phyloP scores from a whole-genome alignment of 2,797 vertebrate species.

The Botia kubotai region DNA sequence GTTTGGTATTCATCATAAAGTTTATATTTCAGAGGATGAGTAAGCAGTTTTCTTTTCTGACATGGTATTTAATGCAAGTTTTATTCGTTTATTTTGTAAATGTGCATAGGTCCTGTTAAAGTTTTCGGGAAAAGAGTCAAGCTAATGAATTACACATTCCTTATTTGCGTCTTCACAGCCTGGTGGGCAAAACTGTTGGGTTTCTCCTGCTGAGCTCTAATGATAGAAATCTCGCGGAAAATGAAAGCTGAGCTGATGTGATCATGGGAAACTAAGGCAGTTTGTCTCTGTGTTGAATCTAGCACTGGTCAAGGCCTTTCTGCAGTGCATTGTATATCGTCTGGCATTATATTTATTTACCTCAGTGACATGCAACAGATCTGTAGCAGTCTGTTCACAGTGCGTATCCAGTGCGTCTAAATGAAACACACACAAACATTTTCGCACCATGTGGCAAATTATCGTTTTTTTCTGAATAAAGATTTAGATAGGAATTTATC shows the following conservation, averaged over 20 bases:
- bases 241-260: not conserved
- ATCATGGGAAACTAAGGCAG: not conserved
- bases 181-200: constrained; percentile 33
- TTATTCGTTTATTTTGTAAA: not conserved
- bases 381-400: not conserved
- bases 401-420: not conserved
- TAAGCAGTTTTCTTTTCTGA: not conserved
- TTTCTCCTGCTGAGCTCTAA: constrained; percentile 47
- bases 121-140: constrained; percentile 28
- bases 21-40: too few species aligned
- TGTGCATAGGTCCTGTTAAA: constrained; percentile 30
- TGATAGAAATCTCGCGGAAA: constrained; percentile 36
- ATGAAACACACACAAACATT: not conserved
- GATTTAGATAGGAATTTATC: too few species aligned
- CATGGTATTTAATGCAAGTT: constrained; percentile 30
- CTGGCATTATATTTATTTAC: constrained; percentile 1
- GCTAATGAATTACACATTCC: constrained; percentile 55
- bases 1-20: too few species aligned
- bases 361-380: not conserved
- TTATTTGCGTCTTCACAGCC: constrained; percentile 47
- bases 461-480: too few species aligned
- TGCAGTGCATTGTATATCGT: not conserved
- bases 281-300: constrained; percentile 15
- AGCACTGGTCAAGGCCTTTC: not conserved
- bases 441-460: too few species aligned